Conservation (phyloP, 2,113 vertebrate genomes). For the Ciconia boyciana region DNA sequence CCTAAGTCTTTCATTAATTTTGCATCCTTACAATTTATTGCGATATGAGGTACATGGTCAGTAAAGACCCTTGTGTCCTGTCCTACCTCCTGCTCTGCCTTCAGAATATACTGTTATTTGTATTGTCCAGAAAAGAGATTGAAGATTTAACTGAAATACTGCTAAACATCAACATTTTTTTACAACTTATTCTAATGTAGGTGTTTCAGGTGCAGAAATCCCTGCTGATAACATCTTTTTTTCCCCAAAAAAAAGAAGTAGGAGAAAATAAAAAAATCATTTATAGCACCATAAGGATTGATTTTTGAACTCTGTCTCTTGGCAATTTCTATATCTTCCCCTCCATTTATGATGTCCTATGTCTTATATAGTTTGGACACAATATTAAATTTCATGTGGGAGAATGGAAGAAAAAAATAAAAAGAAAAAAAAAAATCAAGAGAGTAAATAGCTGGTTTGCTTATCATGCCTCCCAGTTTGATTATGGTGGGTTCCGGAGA, state of each 20-base stretch:
- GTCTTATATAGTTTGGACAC: not conserved
- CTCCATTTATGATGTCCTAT: not conserved
- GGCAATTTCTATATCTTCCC: not conserved
- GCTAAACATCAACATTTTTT: not conserved
- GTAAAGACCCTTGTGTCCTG: not conserved
- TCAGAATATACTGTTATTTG: not conserved
- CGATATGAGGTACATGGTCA: not conserved
- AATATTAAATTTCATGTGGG: not conserved
- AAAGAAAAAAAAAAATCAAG: not conserved
- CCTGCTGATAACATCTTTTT: no score
- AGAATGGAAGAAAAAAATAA: not conserved
- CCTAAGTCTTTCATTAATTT: not conserved
- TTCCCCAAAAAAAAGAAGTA: fast-evolving
- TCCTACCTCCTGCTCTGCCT: not conserved
- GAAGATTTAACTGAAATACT: not conserved
- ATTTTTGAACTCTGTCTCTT: not conserved
- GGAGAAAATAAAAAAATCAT: not conserved
- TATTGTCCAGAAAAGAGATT: not conserved
- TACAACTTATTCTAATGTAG: not conserved
- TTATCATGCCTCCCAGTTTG: conserved; percentile 40
- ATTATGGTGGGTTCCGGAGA: conserved; percentile 38
- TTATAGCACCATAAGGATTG: not conserved
- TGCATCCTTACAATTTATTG: not conserved
- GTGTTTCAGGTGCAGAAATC: not conserved
- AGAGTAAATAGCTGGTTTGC: conserved; percentile 5